Base-by-base conservation (phyloP, 2,888 invertebrate genomes). In the Drosophila basisetae region DNA sequence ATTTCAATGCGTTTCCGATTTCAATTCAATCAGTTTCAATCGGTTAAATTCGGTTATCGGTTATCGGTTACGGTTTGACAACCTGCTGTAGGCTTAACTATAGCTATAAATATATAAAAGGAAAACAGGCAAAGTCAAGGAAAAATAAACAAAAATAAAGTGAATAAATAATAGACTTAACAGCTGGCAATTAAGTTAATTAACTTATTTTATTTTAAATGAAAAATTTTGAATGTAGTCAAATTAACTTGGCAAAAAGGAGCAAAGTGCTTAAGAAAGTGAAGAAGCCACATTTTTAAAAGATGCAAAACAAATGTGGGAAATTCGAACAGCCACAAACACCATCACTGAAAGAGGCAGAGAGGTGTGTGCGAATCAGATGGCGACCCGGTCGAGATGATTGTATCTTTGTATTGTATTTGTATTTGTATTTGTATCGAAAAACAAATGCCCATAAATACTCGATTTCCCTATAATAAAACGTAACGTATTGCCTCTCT, bases 361-460 rank as follows among this genome's bases (percentile, higher is more conserved):
- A 25, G 22, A 25, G 47, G 47, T 54, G 22, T 9, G 54, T 35
- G n/a, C 30, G 55, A 54, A 58, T 47, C 55, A 54, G 47, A 63
- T 68, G 28, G 53, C 37, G 35, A 43, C 28, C 52, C 28, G 30
- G 28, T 10, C 41, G 31, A 49, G 64, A 73, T 73, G 70, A 78
- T 81, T 68, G 77, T 76, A 76, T 78, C 68, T 76, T 33, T 54
- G 16, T 4, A 18, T 5, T 54, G 58, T 69, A 33, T 75, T 41
- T 54, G 16, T 13, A 67, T 81, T 58, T 64, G 65, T 71, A 72
- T 74, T 70, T 66, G 55, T 74, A 82, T 79, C 65, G 79, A 69
- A 78, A 47, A 82, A 75, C 65, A 75, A 80, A 82, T 82, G 83
- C 72, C 74, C 82, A 79, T 79, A 77, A 79, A 81, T 81, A 81